Evolutionary conservation across 2,888 invertebrate species (phyloP).

Genomic region (Stenodema calcarata): DNA sequence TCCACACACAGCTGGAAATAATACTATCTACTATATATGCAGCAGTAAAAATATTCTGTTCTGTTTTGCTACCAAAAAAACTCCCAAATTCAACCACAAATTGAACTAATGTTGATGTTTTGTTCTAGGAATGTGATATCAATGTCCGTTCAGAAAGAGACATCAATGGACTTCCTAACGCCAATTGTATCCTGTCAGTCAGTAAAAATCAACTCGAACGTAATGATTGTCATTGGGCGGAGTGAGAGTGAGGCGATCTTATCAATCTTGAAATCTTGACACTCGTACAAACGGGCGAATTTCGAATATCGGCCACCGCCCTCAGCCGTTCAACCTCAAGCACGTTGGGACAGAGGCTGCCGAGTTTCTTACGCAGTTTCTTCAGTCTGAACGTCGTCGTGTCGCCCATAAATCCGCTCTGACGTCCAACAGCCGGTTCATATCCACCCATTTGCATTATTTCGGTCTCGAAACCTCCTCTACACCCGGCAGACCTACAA

Average conservation of each 20-base stretch:
- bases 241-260: too few species aligned
- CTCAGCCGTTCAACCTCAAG: background rate
- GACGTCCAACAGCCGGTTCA: background rate
- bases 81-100: too few species aligned
- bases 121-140: too few species aligned
- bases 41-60: too few species aligned
- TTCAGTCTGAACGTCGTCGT: background rate
- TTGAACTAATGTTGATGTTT: too few species aligned
- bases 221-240: background rate
- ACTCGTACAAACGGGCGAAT: background rate
- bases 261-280: background rate
- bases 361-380: background rate
- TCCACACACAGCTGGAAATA: too few species aligned
- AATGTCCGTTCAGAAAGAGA: too few species aligned
- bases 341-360: background rate
- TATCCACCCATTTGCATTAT: background rate
- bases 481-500: background rate
- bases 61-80: too few species aligned
- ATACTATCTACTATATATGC: too few species aligned
- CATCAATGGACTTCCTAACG: too few species aligned
- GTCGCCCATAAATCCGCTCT: background rate
- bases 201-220: background rate
- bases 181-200: too few species aligned
- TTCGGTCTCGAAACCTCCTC: background rate
- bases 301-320: background rate